Percentiles rank a stretch among this genome's conserved stretches.
Conservation (phyloP, 2,888 invertebrate species). For the Thereva unica region DNA sequence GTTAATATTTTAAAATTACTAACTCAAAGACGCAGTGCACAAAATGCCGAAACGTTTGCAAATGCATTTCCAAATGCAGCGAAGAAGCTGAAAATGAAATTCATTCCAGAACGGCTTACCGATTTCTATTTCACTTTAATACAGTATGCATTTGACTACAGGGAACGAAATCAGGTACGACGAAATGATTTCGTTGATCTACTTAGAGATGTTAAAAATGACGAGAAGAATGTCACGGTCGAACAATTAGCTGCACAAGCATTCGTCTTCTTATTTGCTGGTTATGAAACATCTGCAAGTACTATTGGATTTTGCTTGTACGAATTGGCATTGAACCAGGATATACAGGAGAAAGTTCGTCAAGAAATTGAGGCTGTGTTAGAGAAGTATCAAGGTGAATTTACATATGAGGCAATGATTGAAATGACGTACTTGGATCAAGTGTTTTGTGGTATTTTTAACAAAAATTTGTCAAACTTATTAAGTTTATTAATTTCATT, state of each 20-base stretch:
- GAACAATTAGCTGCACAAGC: constrained; percentile 60
- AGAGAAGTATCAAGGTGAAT: constrained; percentile 51
- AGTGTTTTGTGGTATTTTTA: constrained; percentile 56
- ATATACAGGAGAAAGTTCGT: constrained; percentile 57
- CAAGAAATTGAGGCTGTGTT: constrained; percentile 56
- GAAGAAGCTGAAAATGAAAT: constrained; percentile 13
- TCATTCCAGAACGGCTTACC: constrained; percentile 45
- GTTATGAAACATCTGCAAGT: constrained; percentile 62
- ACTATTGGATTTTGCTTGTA: constrained; percentile 60
- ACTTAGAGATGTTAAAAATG: constrained; percentile 56
- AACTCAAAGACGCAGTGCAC: constrained; percentile 11
- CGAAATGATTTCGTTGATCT: constrained; percentile 61
- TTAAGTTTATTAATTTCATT: constrained; percentile 8
- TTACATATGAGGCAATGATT: constrained; percentile 59
- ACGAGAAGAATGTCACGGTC: constrained; percentile 46
- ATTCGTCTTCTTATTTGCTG: constrained; percentile 61
- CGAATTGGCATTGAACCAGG: constrained; percentile 59
- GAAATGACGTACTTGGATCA: constrained; percentile 60
- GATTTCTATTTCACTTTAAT: constrained; percentile 52
- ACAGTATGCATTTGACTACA: constrained; percentile 52
- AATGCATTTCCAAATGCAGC: constrained; percentile 35
- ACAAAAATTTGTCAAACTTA: constrained; percentile 5
- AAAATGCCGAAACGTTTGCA: constrained; percentile 40
- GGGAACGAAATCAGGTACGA: constrained; percentile 51
- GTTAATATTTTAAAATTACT: constrained; percentile 45